Percentiles rank a stretch among this genome's conserved stretches.
Evolutionary conservation across 2,888 invertebrate species (phyloP).

Genomic region (Bhutanitis thaidina): DNA sequence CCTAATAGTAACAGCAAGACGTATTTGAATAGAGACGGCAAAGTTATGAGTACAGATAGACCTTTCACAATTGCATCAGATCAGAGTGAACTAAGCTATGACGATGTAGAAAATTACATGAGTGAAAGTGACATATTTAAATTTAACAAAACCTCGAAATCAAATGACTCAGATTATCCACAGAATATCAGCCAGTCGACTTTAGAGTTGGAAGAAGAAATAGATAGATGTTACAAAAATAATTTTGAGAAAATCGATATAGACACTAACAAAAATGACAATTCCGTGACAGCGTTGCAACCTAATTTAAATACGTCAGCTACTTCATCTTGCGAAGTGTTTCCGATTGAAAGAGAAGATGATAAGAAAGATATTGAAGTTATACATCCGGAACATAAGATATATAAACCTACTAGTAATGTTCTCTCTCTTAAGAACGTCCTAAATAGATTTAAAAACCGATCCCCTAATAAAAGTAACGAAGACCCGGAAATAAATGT

Average conservation of each 20-base stretch:
- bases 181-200: conserved; percentile 73
- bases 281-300: conserved; percentile 51
- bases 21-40: conserved; percentile 81
- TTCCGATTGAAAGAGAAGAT: conserved; percentile 64
- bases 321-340: conserved; percentile 77
- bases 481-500: conserved; percentile 66
- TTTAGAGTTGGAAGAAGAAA: conserved; percentile 72
- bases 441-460: conserved; percentile 73
- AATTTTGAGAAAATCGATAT: conserved; percentile 63
- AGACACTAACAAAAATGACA: conserved; percentile 60
- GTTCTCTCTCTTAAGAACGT: conserved; percentile 78
- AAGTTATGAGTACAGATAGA: conserved; percentile 81
- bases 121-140: conserved; percentile 66
- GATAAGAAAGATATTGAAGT: conserved; percentile 68
- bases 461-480: conserved; percentile 56
- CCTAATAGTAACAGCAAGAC: conserved; percentile 68
- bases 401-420: conserved; percentile 83
- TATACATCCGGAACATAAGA: conserved; percentile 89
- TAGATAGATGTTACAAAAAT: conserved; percentile 72
- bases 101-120: conserved; percentile 82
- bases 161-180: conserved; percentile 48
- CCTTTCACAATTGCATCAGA: conserved; percentile 87
- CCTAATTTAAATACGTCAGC: conserved; percentile 73
- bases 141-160: conserved; percentile 58
- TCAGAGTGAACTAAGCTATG: conserved; percentile 83